Base-by-base conservation (phyloP, 1,140 invertebrate genomes). In the Eulimnadia texana region DNA sequence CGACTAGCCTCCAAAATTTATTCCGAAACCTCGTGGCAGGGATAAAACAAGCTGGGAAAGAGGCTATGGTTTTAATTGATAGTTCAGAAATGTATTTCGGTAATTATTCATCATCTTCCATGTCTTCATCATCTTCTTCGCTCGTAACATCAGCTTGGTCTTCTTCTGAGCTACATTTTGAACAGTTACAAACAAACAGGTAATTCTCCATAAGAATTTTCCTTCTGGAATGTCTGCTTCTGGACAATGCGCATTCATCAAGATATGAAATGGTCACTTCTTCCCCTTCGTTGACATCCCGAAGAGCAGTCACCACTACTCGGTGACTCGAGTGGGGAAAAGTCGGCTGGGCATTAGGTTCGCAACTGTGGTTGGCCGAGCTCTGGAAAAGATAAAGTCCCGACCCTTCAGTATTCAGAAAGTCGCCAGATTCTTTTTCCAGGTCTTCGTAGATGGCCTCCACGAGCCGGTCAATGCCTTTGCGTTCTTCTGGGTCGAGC, bases 261-360 rank as follows among this genome's bases (percentile, higher is more conserved):
- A 97, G 77, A 72, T 97, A 97, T 62, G 85, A 88, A 66, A 93
- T 93, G 65, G 79, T 86, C 64, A 97, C 91, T 75, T 96, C 92
- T 64, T 96, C 88, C 16, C 84, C 90, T 3, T 80, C 78, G 64
- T 78, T 68, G 62, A 98, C 94, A 60, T 87, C 79, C 54, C 77
- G 76, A 2, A 81, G 68, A 2, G 92, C 90, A 62, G 83, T 83
- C 50, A 97, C 68, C 3, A 82, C 82, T 59, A 96, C 74, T 33
- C 80, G 82, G 67, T 84, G 84, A 69, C 92, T 90, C 56, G 89
- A 90, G 69, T 89, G 81, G 1, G 85, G 84, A 71, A 96, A 97
- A 20, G 82, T 82, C 0, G 86, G 81, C 68, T 84, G 80, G 2
- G 91, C 89, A 76, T 95, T 96, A 3, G 93, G 91, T 0, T 77